Evolutionary conservation across 2,113 vertebrate genomes (phyloP).

Genomic region (Sus scrofa): T2T-Sscrofa CM000814.6:146367001-146367500

Average conservation of each 20-base stretch:
- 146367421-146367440: conserved; percentile 14
- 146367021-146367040: not conserved
- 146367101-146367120: accelerated
- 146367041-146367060: accelerated
- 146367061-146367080: accelerated
- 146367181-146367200: not conserved
- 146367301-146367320: conserved; percentile 62
- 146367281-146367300: conserved; percentile 72
- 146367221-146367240: conserved; percentile 71
- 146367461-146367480: not conserved
- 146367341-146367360: not conserved
- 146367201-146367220: conserved; percentile 66
- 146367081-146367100: accelerated
- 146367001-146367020: not conserved
- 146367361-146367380: not conserved
- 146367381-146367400: not conserved
- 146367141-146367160: conserved; percentile 19
- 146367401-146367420: conserved; percentile 59
- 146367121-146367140: accelerated
- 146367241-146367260: conserved; percentile 57
- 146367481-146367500: not conserved
- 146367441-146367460: not conserved
- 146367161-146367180: conserved; percentile 9
- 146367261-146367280: conserved; percentile 28
- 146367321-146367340: not conserved